Percentiles rank a stretch among this genome's conserved stretches.
phyloP scores from a whole-genome alignment of 1,140 invertebrate genomes.

The Atta colombica region DNA sequence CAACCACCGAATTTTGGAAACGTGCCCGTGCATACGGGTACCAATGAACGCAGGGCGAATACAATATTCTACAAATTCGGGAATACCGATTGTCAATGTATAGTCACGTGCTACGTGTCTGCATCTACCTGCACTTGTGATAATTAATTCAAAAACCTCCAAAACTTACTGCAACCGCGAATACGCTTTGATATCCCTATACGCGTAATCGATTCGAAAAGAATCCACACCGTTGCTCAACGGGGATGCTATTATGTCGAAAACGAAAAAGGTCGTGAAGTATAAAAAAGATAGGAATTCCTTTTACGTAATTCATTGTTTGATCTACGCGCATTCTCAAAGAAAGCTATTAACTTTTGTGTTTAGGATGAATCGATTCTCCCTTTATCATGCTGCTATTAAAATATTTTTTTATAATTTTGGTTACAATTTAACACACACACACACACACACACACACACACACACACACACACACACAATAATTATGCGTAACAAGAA shows the following conservation, averaged over 20 bases:
- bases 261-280: neutral
- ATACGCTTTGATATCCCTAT: conserved; percentile 2
- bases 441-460: too few relatives aligned
- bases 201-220: neutral
- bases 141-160: conserved; percentile 72
- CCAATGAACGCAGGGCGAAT: conserved; percentile 47
- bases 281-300: conserved; percentile 53
- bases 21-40: conserved; percentile 72
- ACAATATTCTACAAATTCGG: conserved; percentile 70
- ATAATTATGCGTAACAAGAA: neutral
- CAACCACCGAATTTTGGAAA: conserved; percentile 69
- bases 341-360: conserved; percentile 49
- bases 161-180: conserved; percentile 32
- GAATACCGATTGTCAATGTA: conserved; percentile 69
- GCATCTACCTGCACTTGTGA: conserved; percentile 28
- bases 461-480: neutral
- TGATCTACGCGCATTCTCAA: conserved; percentile 7
- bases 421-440: neutral
- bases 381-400: neutral
- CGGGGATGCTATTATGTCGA: conserved; percentile 64
- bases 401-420: neutral
- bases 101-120: conserved; percentile 72
- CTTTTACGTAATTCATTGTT: conserved; percentile 55
- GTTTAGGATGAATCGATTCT: conserved; percentile 1
- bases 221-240: neutral